A percentile compares a stretch with the other conserved stretches of the same genome.
phyloP scores from a whole-genome alignment of 2,113 vertebrate species.

The Dermatemys mawii region DNA sequence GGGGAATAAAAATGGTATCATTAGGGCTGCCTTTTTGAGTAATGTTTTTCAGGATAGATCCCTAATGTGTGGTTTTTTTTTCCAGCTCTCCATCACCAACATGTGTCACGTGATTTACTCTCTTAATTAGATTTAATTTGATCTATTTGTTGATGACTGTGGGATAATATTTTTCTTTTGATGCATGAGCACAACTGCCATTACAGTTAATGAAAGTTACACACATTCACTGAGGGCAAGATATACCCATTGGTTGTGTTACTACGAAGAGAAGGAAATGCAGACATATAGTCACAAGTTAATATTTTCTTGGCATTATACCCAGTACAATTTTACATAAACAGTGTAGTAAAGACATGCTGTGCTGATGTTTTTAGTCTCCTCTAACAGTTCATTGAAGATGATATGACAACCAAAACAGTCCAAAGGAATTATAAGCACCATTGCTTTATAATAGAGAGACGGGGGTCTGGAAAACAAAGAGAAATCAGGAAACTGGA shows the following conservation, averaged over 20 bases:
- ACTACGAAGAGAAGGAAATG: not conserved
- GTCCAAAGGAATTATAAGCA: not conserved
- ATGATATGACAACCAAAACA: not conserved
- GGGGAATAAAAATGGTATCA: not conserved
- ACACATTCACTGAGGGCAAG: not conserved
- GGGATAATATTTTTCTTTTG: not conserved
- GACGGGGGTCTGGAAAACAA: rapidly evolving
- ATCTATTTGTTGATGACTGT: not conserved
- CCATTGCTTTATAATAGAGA: not conserved
- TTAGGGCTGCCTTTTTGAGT: not conserved
- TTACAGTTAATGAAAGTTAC: not conserved
- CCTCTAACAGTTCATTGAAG: not conserved
- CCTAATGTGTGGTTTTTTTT: not conserved
- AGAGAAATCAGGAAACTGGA: not conserved
- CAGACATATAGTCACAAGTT: not conserved
- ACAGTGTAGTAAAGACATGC: not conserved
- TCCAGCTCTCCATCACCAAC: not conserved
- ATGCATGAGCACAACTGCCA: not conserved
- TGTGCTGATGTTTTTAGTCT: not conserved
- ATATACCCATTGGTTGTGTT: not conserved
- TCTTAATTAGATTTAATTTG: not conserved
- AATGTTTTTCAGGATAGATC: not conserved
- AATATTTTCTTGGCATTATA: not conserved
- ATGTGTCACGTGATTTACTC: not conserved
- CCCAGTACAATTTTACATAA: not conserved